These are phyloP conservation scores for Sebastes hopkinsi DNA, from an alignment of 2,797 vertebrate species.

Conservation along the genomic window DNA sequence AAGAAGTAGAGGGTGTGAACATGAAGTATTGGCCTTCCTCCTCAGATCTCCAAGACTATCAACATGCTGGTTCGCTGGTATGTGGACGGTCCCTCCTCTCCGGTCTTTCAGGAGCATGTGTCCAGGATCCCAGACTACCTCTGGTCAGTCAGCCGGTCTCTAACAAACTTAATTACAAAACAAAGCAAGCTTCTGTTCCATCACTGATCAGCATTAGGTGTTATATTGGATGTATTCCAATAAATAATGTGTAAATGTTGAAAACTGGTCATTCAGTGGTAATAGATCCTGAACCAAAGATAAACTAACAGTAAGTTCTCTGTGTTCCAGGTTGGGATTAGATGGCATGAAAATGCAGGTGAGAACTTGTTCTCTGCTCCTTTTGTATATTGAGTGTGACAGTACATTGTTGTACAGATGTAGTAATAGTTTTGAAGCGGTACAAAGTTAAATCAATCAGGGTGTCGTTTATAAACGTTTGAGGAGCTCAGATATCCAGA, in stretches of 20 bases:
- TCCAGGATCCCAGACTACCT: slow-evolving; percentile 94
- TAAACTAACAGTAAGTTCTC: slow-evolving; percentile 7
- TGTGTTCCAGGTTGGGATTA: slow-evolving; percentile 88
- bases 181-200: background rate
- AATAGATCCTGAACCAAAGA: background rate
- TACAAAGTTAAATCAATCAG: background rate
- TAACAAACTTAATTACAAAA: background rate
- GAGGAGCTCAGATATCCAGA: background rate
- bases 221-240: background rate
- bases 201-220: background rate
- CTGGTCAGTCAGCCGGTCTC: slow-evolving; percentile 83
- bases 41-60: slow-evolving; percentile 94
- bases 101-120: slow-evolving; percentile 89
- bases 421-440: background rate
- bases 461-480: background rate
- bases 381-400: background rate
- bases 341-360: slow-evolving; percentile 99
- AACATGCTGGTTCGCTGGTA: slow-evolving; percentile 97
- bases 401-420: background rate
- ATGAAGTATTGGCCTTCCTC: background rate
- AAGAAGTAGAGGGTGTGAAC: background rate
- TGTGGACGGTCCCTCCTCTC: slow-evolving; percentile 87
- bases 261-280: background rate
- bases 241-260: background rate
- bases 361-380: slow-evolving; percentile 17